phyloP scores from a whole-genome alignment of 2,113 vertebrate species.

The Cephalopholis sonnerati region DNA sequence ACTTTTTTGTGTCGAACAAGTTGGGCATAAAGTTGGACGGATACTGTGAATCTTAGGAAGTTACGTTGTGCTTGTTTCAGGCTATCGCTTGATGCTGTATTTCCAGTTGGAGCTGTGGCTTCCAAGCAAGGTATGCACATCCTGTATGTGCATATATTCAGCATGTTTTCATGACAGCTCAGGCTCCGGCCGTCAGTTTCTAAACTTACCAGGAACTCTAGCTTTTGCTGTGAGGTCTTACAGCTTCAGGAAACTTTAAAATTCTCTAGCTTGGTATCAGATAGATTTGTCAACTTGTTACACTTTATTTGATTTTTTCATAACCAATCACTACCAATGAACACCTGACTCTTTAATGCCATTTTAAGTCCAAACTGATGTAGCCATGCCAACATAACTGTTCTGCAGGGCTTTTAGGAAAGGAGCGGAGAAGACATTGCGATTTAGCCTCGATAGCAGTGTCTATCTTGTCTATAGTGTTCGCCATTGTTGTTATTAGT shows the following conservation, averaged over 20 bases:
- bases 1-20: not conserved
- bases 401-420: no score
- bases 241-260: not conserved
- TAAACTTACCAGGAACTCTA: not conserved
- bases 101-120: not conserved
- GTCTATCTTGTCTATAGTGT: no score
- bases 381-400: no score
- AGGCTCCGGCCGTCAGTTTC: not conserved
- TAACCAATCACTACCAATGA: no score
- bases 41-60: not conserved
- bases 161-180: not conserved
- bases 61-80: not conserved
- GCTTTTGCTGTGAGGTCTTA: not conserved
- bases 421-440: no score
- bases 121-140: not conserved
- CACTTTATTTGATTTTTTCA: no score
- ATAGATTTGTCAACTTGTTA: no score
- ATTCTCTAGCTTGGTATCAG: no score
- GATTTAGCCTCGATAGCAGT: no score
- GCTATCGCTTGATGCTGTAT: not conserved
- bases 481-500: no score
- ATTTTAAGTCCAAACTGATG: no score
- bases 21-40: not conserved
- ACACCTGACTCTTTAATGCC: no score
- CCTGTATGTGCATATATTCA: not conserved